Conservation (phyloP, 2,113 vertebrate species). For the Columba janthina region DNA sequence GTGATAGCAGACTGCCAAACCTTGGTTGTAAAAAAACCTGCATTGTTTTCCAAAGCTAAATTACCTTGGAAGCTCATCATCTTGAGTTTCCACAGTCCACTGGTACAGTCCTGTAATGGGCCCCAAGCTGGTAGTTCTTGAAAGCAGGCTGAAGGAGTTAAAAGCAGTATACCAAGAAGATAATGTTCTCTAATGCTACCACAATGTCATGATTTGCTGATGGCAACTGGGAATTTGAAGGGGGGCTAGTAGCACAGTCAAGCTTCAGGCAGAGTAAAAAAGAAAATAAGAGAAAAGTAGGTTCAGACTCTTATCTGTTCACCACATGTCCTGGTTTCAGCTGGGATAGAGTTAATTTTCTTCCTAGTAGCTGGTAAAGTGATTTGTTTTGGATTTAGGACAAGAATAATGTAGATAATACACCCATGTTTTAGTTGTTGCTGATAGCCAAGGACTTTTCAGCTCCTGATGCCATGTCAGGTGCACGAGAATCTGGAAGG, state of each 20-base stretch:
- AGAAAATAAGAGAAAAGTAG: neutral
- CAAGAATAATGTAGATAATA: too few relatives aligned
- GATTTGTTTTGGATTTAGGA: too few relatives aligned
- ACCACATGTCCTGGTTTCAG: neutral
- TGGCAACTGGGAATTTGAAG: neutral
- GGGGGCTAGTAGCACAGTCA: neutral
- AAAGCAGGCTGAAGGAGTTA: neutral
- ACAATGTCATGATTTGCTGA: neutral
- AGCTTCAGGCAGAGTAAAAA: neutral
- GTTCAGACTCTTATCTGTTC: neutral
- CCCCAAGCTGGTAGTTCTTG: neutral
- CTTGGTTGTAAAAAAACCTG: neutral
- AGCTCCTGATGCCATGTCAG: too few relatives aligned
- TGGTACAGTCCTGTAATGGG: neutral
- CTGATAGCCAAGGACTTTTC: too few relatives aligned
- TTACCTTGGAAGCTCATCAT: neutral
- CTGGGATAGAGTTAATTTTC: too few relatives aligned
- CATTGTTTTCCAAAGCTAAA: neutral
- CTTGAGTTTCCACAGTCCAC: neutral
- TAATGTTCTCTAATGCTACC: neutral
- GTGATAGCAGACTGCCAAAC: neutral
- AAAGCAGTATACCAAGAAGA: neutral
- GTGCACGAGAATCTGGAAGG: too few relatives aligned
- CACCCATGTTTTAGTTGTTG: too few relatives aligned
- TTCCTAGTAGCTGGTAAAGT: too few relatives aligned